Evolutionary conservation across 2,113 vertebrate species (phyloP), one percentile per base, ranked within the genome.

Genomic region (Acrocephalus arundinaceus): DNA sequence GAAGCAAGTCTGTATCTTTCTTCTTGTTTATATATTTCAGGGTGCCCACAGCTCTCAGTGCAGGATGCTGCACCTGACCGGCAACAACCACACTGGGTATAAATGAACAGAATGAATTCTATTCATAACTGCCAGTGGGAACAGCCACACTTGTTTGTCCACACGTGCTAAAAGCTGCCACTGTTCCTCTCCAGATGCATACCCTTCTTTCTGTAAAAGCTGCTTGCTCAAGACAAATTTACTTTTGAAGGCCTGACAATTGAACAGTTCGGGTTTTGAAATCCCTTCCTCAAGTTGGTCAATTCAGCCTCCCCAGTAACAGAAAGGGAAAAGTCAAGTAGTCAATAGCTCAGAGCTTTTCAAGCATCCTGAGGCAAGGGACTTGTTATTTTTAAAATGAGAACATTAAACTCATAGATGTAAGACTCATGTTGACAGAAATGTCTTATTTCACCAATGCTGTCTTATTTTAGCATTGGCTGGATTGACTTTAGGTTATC

Each of bases 131-230:
- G 4, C n/a, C 18, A 41, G 4, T 22, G n/a, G 24, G n/a, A 79
- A 11, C 41, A 71, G 33, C 15, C n/a, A 31, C 13, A 0, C 16
- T 37, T 13, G 43, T 86, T 62, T 61, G 62, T 52, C 37, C 31
- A 35, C 6, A 8, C 0, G 0, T 3, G 2, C 20, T 24, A 39
- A 54, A 89, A 80, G n/a, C 23, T 48, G 48, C 66, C 16, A 13
- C 57, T 39, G 9, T 62, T 77, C 9, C 31, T 67, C 18, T 94
- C 41, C 27, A 48, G 52, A 41, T 83, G 52, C 7, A 25, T 75
- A 83, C 41, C 51, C 11, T 71, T 66, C 46, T 75, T 61, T 52
- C 20, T 61, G 37, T 43, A 35, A 8, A 16, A 31, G 8, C 67
- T 76, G 23, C 43, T 71, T 72, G 8, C 33, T 84, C 21, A 37